Conservation (phyloP, 2,113 vertebrate genomes). For the Ceyx melanurus region DNA sequence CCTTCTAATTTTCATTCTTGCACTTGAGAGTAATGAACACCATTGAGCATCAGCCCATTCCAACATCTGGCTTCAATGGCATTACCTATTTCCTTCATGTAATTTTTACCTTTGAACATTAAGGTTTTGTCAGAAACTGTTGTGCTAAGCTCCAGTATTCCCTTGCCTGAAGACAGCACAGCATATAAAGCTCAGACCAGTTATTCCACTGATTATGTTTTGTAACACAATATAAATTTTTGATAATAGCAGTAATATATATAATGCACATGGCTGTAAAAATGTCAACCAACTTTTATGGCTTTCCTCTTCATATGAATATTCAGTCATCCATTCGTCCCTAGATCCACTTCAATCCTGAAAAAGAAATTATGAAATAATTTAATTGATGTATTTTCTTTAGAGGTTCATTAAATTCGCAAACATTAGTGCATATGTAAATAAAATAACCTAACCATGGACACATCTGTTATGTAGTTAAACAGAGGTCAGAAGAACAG, state of each 20-base stretch:
- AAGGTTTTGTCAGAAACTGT: background rate
- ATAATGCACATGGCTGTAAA: conserved; percentile 31
- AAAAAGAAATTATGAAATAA: conserved; percentile 38
- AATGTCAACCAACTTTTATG: conserved; percentile 73
- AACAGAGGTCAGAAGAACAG: background rate
- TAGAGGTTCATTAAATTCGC: background rate
- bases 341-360: conserved; percentile 72
- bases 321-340: conserved; percentile 73
- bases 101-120: background rate
- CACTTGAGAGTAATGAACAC: background rate
- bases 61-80: background rate
- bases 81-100: background rate
- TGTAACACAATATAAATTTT: background rate
- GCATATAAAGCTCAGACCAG: background rate
- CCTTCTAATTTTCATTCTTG: background rate
- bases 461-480: fast-evolving
- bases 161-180: background rate
- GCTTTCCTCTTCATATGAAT: conserved; percentile 78
- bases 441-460: background rate
- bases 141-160: background rate
- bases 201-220: background rate
- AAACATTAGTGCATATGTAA: background rate
- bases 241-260: background rate
- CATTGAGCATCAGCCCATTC: background rate
- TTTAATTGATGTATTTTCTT: background rate